Percentiles rank a stretch among this genome's conserved stretches.
Conservation (phyloP, 2,113 vertebrate genomes). For the Syrrhaptes paradoxus region DNA sequence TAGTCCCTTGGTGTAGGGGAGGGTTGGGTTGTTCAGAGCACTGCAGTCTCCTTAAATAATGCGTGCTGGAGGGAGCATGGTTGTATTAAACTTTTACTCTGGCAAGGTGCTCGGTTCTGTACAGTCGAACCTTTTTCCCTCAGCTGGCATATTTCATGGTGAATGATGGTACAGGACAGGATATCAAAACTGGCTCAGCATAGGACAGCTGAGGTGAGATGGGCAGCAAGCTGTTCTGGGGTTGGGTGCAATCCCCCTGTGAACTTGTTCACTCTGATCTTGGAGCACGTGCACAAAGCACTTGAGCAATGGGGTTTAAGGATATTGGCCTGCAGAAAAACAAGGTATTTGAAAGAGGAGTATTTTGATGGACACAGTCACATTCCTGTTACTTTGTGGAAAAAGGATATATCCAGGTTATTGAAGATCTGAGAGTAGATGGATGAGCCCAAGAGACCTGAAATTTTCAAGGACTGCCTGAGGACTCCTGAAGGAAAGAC, state of each 20-base stretch:
- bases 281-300: too few relatives aligned
- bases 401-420: not conserved
- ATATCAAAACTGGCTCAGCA: rapidly evolving
- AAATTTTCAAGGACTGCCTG: not conserved
- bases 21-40: not conserved
- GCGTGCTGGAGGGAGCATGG: not conserved
- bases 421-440: not conserved
- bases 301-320: not conserved
- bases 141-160: not conserved
- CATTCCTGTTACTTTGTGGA: not conserved
- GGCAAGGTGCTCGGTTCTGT: not conserved
- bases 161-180: not conserved
- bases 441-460: not conserved
- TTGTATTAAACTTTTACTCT: not conserved
- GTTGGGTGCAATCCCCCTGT: too few relatives aligned
- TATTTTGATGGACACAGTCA: not conserved
- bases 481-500: not conserved
- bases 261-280: not conserved
- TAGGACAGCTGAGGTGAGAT: rapidly evolving
- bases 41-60: not conserved
- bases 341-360: not conserved
- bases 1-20: rapidly evolving
- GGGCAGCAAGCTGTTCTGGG: not conserved
- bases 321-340: not conserved
- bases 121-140: not conserved